Base-by-base conservation (phyloP, 2,113 vertebrate genomes). In the Periophthalmus modestus region DNA sequence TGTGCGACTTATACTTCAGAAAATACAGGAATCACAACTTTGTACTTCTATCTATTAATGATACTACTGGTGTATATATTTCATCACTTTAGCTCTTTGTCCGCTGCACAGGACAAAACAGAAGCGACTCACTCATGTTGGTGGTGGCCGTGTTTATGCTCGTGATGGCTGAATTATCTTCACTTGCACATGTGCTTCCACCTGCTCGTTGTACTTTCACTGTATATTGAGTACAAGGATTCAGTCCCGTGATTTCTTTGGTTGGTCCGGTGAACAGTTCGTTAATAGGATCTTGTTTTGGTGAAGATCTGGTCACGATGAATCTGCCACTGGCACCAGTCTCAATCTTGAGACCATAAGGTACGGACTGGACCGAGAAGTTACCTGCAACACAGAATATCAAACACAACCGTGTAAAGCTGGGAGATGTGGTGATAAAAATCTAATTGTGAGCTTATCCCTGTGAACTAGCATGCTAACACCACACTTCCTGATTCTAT, bases 201-300 rank as follows among this genome's bases (percentile, higher is more conserved):
- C 34, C 2, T 14, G 3, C 4, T 18, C 62, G n/a, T 18, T 43
- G 7, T 1, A 43, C 18, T n/a, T 36, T 34, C 18, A 65, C 33
- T 4, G 47, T 0, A 72, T 93, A 92, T 0, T 7, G 0, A 19
- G 79, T 89, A 18, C 90, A 93, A 28, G 90, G 90, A 72, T 85
- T 91, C 65, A 92, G 79, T 14, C 0, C 0, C 19, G 1, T 1
- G 48, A 82, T 36, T 0, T 19, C 0, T 21, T 48, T 0, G 0
- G 9, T n/a, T n/a, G 24, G 1, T 3, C 0, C 19, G 18, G 2
- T 4, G 62, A 39, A 19, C 10, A 1, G 11, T 21, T 43, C 4
- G 0, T 15, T 6, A 9, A 3, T 7, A 18, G 0, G 0, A 39
- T 7, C 39, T 52, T 0, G 0, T 0, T 0, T 55, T 1, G 7